These are phyloP conservation scores for Petrolisthes cinctipes DNA, from an alignment of 2,888 invertebrate species.

Conservation along the genomic window DNA sequence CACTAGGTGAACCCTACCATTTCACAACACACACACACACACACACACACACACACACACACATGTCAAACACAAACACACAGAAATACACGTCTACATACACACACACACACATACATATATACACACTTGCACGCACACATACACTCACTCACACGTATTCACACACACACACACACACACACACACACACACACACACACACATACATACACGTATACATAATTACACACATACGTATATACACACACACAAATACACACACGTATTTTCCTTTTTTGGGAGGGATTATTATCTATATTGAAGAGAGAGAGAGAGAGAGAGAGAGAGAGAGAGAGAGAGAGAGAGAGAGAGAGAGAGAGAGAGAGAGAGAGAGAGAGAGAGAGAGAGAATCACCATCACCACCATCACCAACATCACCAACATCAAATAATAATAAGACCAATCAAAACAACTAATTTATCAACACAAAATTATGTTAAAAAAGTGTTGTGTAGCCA, in stretches of 20 bases:
- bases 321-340: background rate
- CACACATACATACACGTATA: slow-evolving; percentile 17
- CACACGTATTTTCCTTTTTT: background rate
- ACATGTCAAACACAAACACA: slow-evolving; percentile 18
- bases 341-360: background rate
- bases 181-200: slow-evolving; percentile 24
- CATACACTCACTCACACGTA: too few relatives aligned
- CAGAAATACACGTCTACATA: too few relatives aligned
- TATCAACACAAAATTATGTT: too few relatives aligned
- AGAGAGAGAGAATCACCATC: background rate
- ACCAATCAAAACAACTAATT: too few relatives aligned
- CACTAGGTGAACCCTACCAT: background rate
- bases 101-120: slow-evolving; percentile 26
- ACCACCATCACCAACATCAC: background rate
- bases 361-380: slow-evolving; percentile 2
- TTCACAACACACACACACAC: slow-evolving; percentile 11
- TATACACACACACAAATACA: background rate
- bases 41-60: slow-evolving; percentile 19
- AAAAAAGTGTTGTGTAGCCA: too few relatives aligned
- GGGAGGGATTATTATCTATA: too few relatives aligned
- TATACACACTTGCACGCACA: background rate
- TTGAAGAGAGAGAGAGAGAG: slow-evolving; percentile 16
- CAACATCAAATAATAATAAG: too few relatives aligned
- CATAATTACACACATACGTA: too few relatives aligned
- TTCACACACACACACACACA: slow-evolving; percentile 3